A percentile compares a stretch with the other conserved stretches of the same genome.
These are phyloP conservation scores for Odontocerum albicorne DNA, from an alignment of 2,888 invertebrate genomes.

Conservation along the genomic window DNA sequence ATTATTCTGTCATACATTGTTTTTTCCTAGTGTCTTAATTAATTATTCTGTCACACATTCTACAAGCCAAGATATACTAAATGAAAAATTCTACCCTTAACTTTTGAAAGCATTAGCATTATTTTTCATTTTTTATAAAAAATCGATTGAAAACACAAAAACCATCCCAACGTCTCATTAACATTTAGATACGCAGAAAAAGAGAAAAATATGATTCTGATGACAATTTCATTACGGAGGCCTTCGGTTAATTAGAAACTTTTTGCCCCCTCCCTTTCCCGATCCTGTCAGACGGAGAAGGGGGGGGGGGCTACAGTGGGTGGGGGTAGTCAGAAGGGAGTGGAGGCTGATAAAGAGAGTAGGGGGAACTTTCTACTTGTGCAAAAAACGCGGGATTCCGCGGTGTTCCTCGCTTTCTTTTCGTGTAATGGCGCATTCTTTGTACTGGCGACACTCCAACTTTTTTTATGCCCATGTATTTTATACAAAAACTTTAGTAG, in stretches of 20 bases:
- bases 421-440: constrained; percentile 27
- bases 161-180: constrained; percentile 17
- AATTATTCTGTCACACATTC: no score
- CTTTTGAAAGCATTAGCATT: no score
- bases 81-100: no score
- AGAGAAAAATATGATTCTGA: constrained; percentile 33
- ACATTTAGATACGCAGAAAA: constrained; percentile 34
- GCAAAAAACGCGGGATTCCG: constrained; percentile 20
- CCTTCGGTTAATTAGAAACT: constrained; percentile 36
- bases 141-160: no score
- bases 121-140: no score
- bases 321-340: not conserved
- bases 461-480: no score
- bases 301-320: constrained; percentile 2
- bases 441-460: constrained; percentile 15
- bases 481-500: no score
- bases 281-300: not conserved
- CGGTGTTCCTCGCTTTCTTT: constrained; percentile 23
- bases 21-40: no score
- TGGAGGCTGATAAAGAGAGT: not conserved
- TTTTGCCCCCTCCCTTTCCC: constrained; percentile 11
- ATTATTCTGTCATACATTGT: no score
- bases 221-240: constrained; percentile 36
- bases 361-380: not conserved
- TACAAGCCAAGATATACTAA: no score